These are phyloP conservation scores for Gambusia holbrooki DNA, from an alignment of 2,113 vertebrate species.

Conservation along the genomic window DNA sequence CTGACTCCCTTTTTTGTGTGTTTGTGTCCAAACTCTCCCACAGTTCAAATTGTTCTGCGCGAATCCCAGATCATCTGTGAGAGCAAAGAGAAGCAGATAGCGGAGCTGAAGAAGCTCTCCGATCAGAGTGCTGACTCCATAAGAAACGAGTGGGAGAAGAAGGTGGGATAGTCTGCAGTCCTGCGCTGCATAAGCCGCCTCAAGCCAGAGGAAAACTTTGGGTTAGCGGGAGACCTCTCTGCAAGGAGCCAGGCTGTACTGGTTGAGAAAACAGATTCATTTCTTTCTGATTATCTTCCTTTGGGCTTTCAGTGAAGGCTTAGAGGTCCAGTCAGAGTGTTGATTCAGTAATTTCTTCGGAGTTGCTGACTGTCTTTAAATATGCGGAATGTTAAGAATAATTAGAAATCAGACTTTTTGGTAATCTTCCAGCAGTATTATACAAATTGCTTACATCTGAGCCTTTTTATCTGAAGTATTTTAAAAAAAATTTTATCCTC, in stretches of 20 bases:
- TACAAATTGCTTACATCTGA: not conserved
- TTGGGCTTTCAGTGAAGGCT: not conserved
- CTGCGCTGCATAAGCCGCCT: slow-evolving; percentile 31
- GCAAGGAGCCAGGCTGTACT: slow-evolving; percentile 31
- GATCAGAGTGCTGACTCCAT: slow-evolving; percentile 88
- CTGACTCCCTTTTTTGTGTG: slow-evolving; percentile 38
- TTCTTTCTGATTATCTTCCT: not conserved
- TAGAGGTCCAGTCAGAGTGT: not conserved
- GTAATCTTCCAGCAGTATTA: not conserved
- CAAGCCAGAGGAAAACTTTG: slow-evolving; percentile 46
- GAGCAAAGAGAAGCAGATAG: slow-evolving; percentile 92
- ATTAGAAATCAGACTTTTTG: not conserved
- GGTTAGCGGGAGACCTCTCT: slow-evolving; percentile 44
- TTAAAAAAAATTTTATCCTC: not conserved
- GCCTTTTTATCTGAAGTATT: not conserved
- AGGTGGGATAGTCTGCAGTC: slow-evolving; percentile 79
- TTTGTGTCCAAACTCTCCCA: slow-evolving; percentile 55
- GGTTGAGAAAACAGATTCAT: not conserved
- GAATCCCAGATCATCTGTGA: slow-evolving; percentile 91
- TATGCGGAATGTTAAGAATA: not conserved
- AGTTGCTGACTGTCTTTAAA: not conserved
- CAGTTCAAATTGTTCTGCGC: slow-evolving; percentile 91
- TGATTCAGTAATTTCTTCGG: not conserved
- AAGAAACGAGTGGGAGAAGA: slow-evolving; percentile 95
- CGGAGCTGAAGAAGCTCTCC: slow-evolving; percentile 91